Conservation (phyloP, 2,797 vertebrate genomes). For the Gymnopithys bicolor region DNA sequence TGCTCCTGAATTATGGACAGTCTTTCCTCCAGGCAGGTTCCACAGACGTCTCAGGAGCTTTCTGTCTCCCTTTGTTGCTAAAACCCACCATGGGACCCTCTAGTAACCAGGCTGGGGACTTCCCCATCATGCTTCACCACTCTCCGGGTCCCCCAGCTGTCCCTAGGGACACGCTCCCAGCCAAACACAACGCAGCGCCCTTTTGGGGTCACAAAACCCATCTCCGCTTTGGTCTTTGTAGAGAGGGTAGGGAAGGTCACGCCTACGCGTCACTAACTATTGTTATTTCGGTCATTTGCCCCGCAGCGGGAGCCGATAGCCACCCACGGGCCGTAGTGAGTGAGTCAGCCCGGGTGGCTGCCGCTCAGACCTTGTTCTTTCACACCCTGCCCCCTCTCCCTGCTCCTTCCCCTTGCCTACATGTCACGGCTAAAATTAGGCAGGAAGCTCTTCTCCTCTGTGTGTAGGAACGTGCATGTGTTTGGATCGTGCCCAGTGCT, state of each 20-base stretch:
- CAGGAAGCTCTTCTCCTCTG: not conserved
- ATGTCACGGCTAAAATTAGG: slow-evolving; percentile 4
- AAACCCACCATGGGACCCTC: not conserved
- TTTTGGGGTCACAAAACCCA: not conserved
- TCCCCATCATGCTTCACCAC: not conserved
- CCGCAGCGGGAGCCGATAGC: fast-evolving
- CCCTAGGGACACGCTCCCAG: not conserved
- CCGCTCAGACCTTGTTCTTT: not conserved
- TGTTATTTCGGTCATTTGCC: not conserved
- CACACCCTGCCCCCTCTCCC: not conserved
- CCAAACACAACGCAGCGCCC: not conserved
- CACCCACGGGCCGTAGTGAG: not conserved
- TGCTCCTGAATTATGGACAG: not conserved
- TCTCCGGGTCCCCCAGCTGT: not conserved
- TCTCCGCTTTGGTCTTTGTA: not conserved
- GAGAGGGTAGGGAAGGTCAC: fast-evolving
- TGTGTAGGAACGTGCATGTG: not conserved
- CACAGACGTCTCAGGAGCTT: not conserved
- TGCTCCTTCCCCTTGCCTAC: not conserved
- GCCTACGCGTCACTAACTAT: not conserved
- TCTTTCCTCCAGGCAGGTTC: not conserved
- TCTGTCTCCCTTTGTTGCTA: not conserved
- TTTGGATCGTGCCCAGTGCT: not conserved
- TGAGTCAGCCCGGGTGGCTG: not conserved
- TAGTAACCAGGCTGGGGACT: not conserved